These are phyloP conservation scores for Atherinomorus stipes DNA, from an alignment of 2,113 vertebrate genomes.

Conservation along the genomic window DNA sequence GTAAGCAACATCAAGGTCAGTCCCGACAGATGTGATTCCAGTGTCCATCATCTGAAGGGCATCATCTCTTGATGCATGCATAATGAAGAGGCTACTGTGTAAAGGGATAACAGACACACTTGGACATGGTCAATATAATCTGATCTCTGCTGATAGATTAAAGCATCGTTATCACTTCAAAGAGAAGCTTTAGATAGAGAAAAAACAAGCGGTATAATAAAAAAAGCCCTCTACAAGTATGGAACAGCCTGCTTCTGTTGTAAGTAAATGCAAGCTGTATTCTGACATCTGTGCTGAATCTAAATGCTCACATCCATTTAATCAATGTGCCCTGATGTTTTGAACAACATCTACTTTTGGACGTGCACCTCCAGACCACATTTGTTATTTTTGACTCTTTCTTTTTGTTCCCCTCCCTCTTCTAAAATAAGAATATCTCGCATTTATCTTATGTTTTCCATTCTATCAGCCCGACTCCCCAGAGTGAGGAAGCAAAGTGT, in stretches of 20 bases:
- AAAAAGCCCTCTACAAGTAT: constrained; percentile 23
- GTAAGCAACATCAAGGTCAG: constrained; percentile 38
- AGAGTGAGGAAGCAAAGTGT: constrained; percentile 61
- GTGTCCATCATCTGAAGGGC: constrained; percentile 51
- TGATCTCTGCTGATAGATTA: constrained; percentile 48
- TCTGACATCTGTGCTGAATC: constrained; percentile 39
- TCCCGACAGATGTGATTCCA: constrained; percentile 29
- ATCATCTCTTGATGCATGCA: constrained; percentile 37
- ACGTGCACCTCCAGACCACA: constrained; percentile 5
- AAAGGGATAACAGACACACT: constrained; percentile 36
- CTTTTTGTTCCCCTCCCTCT: constrained; percentile 8
- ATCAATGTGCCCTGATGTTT: constrained; percentile 12
- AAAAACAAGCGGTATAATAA: background rate
- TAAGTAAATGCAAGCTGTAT: constrained; percentile 22
- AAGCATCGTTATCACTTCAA: constrained; percentile 17
- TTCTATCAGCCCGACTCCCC: constrained; percentile 60
- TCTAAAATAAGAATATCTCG: constrained; percentile 37
- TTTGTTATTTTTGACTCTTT: constrained; percentile 4
- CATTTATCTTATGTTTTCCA: constrained; percentile 74
- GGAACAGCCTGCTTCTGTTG: constrained; percentile 18
- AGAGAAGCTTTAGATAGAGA: background rate
- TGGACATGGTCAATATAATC: constrained; percentile 37
- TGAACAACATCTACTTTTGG: constrained; percentile 20
- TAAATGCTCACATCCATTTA: constrained; percentile 40
- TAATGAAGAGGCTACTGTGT: constrained; percentile 44